Evolutionary conservation across 2,888 invertebrate genomes (phyloP).

Genomic region (Sminthurides aquaticus): DNA sequence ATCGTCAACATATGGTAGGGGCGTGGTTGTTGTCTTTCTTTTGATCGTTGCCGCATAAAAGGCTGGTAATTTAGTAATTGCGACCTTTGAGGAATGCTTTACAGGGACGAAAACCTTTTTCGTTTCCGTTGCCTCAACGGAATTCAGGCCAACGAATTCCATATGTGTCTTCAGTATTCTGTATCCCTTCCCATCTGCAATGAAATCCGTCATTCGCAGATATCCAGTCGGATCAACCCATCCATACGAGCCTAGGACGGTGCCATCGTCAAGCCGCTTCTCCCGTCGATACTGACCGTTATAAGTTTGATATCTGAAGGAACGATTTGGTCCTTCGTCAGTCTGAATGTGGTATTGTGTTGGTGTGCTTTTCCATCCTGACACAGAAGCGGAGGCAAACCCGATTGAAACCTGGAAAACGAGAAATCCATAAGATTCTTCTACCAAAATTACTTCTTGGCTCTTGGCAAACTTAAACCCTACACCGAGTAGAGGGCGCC

Average conservation of each 20-base stretch:
- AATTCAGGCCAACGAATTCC: constrained; percentile 41
- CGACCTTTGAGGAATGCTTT: constrained; percentile 25
- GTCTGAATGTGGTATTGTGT: constrained; percentile 87
- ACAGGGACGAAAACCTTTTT: constrained; percentile 23
- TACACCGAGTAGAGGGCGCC: neutral
- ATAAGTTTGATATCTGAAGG: constrained; percentile 79
- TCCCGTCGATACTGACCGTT: constrained; percentile 85
- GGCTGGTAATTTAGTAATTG: constrained; percentile 12
- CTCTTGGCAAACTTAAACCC: neutral
- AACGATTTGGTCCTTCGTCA: constrained; percentile 83
- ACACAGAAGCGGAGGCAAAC: constrained; percentile 31
- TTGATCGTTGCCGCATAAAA: constrained; percentile 3
- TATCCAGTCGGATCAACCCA: constrained; percentile 80
- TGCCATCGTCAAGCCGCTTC: constrained; percentile 62
- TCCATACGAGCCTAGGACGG: constrained; percentile 78
- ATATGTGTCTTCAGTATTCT: constrained; percentile 66
- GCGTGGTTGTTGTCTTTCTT: neutral
- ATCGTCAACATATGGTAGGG: neutral
- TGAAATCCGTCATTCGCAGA: constrained; percentile 75
- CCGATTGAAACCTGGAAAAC: constrained; percentile 10
- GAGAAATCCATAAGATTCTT: constrained; percentile 1
- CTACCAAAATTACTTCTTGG: neutral
- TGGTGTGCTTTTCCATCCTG: constrained; percentile 42
- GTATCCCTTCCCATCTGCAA: constrained; percentile 75
- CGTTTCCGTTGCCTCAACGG: constrained; percentile 26